phyloP scores from a whole-genome alignment of 2,888 invertebrate species.

The Diaphora mendica region DNA sequence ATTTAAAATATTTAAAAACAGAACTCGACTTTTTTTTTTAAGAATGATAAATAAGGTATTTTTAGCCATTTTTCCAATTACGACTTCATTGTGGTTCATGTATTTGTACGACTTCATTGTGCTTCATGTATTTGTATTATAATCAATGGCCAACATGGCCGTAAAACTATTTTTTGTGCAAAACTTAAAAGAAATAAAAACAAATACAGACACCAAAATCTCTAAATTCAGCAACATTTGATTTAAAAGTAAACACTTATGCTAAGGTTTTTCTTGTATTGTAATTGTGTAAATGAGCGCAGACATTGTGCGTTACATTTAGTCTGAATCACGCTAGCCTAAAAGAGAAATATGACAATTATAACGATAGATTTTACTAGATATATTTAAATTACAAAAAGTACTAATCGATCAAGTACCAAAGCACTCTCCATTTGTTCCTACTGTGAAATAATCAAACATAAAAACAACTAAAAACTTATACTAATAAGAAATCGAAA shows the following conservation, averaged over 20 bases:
- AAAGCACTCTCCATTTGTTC: not conserved
- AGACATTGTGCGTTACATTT: not conserved
- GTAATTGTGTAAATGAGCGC: not conserved
- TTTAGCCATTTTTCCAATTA: not conserved
- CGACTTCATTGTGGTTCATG: not conserved
- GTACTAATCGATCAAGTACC: not conserved
- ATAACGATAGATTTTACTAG: not conserved
- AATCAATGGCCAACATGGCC: too few species aligned
- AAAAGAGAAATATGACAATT: slow-evolving; percentile 1
- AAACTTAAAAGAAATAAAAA: not conserved
- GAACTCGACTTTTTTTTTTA: not conserved
- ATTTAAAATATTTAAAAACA: not conserved
- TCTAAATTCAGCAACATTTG: not conserved
- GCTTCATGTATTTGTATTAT: too few species aligned
- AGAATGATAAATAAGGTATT: not conserved
- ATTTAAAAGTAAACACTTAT: not conserved
- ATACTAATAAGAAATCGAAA: not conserved
- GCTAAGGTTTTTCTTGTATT: not conserved
- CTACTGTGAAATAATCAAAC: not conserved
- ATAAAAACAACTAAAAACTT: not conserved
- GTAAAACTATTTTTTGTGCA: not conserved
- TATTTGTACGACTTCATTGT: not conserved
- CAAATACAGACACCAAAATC: not conserved
- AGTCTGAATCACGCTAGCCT: not conserved
- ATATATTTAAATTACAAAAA: not conserved